phyloP scores from a whole-genome alignment of 1,140 invertebrate genomes.

The Fopius arisanus region DNA sequence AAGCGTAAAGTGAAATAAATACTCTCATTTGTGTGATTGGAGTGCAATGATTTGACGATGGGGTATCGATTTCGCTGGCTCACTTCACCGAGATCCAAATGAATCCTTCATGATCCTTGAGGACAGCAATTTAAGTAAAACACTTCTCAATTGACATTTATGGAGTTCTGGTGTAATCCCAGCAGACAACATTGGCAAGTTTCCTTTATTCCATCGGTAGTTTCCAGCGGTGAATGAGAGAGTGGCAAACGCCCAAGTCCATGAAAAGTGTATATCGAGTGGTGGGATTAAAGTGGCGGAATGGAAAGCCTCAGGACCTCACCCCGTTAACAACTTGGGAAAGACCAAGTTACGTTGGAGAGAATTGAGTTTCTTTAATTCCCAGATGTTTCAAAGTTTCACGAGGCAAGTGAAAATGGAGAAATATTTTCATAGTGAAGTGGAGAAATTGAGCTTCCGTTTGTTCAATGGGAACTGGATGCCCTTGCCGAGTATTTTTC shows the following conservation, averaged over 20 bases:
- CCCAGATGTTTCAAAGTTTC: neutral
- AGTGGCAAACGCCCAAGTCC: conserved; percentile 21
- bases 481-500: neutral
- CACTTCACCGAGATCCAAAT: neutral
- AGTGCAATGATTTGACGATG: no score
- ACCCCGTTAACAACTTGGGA: conserved; percentile 22
- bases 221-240: neutral
- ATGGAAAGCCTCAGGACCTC: conserved; percentile 16
- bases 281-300: conserved; percentile 21
- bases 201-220: conserved; percentile 2
- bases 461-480: neutral
- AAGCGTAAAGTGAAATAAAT: neutral
- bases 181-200: conserved; percentile 13
- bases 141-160: conserved; percentile 6
- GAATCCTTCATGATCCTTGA: neutral
- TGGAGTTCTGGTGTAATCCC: neutral
- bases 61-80: no score
- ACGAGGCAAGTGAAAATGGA: neutral
- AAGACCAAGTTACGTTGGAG: neutral
- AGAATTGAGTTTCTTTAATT: conserved; percentile 19
- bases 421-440: conserved; percentile 2
- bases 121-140: conserved; percentile 6
- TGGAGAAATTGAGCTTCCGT: neutral
- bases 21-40: neutral
- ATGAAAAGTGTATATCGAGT: conserved; percentile 24